Percentiles rank a stretch among this genome's conserved stretches.
phyloP scores from a whole-genome alignment of 2,797 vertebrate species.

The Ammospiza maritima region DNA sequence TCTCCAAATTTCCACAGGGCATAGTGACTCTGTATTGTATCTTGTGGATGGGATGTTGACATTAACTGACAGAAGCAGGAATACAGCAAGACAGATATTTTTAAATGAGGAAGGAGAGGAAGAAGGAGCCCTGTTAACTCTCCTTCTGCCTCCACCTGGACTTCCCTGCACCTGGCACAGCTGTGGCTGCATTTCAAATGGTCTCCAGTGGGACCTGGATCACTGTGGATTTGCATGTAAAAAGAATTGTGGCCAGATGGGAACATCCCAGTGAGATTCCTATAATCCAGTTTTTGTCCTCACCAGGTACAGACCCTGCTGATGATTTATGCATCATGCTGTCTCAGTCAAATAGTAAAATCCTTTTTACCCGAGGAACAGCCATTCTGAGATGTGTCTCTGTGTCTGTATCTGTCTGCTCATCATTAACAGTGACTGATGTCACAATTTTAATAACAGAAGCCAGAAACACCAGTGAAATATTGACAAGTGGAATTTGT shows the following conservation, averaged over 20 bases:
- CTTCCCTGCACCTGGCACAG: neutral
- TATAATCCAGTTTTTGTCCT: slow-evolving; percentile 10
- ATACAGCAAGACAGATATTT: neutral
- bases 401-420: neutral
- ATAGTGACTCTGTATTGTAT: neutral
- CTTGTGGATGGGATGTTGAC: neutral
- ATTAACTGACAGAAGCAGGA: slow-evolving; percentile 20
- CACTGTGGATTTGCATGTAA: neutral
- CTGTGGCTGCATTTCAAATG: neutral
- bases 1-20: slow-evolving; percentile 46
- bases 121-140: neutral
- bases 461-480: slow-evolving; percentile 20
- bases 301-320: neutral
- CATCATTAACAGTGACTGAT: neutral
- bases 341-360: neutral
- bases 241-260: neutral
- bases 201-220: neutral
- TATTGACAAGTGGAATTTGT: slow-evolving; percentile 10
- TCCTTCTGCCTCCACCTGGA: neutral
- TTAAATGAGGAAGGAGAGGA: neutral
- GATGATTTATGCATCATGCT: neutral
- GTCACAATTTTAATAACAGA: slow-evolving; percentile 11
- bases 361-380: neutral
- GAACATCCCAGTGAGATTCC: neutral
- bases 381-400: neutral